Conservation (phyloP, 2,888 invertebrate genomes). For the Acronicta leporina region DNA sequence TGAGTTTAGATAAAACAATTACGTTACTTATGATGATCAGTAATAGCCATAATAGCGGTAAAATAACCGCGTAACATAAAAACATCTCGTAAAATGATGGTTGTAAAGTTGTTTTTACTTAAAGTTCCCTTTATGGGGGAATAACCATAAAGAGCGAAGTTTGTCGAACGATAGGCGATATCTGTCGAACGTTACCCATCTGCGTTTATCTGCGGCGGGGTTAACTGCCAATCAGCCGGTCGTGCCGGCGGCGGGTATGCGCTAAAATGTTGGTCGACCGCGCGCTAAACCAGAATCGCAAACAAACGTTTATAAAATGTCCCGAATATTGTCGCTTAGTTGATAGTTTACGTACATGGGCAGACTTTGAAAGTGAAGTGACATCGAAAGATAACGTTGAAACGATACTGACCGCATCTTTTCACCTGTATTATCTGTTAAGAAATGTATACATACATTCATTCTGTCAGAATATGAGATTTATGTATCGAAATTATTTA, state of each 20-base stretch:
- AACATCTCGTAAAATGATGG: slow-evolving; percentile 77
- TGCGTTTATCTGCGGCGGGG: slow-evolving; percentile 70
- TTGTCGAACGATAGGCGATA: slow-evolving; percentile 79
- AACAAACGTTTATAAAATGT: slow-evolving; percentile 31
- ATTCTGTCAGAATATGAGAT: too few species aligned
- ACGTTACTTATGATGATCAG: slow-evolving; percentile 66
- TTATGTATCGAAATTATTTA: too few species aligned
- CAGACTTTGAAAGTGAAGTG: background rate
- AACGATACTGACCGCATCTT: background rate
- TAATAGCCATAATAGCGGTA: slow-evolving; percentile 64
- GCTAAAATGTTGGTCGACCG: slow-evolving; percentile 44
- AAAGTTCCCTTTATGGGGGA: slow-evolving; percentile 81
- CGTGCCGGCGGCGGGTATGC: slow-evolving; percentile 44
- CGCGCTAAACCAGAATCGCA: slow-evolving; percentile 27
- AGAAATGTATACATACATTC: too few species aligned
- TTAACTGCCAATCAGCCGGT: slow-evolving; percentile 68
- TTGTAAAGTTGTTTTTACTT: slow-evolving; percentile 87
- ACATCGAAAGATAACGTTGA: background rate
- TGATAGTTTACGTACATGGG: slow-evolving; percentile 9
- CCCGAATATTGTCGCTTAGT: slow-evolving; percentile 5
- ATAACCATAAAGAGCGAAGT: slow-evolving; percentile 85
- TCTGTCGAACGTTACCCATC: slow-evolving; percentile 70
- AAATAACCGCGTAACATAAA: slow-evolving; percentile 77
- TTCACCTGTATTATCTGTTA: too few species aligned
- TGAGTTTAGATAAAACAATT: slow-evolving; percentile 68